Evolutionary conservation across 2,113 vertebrate genomes (phyloP).

Genomic region (Tauraco erythrolophus): DNA sequence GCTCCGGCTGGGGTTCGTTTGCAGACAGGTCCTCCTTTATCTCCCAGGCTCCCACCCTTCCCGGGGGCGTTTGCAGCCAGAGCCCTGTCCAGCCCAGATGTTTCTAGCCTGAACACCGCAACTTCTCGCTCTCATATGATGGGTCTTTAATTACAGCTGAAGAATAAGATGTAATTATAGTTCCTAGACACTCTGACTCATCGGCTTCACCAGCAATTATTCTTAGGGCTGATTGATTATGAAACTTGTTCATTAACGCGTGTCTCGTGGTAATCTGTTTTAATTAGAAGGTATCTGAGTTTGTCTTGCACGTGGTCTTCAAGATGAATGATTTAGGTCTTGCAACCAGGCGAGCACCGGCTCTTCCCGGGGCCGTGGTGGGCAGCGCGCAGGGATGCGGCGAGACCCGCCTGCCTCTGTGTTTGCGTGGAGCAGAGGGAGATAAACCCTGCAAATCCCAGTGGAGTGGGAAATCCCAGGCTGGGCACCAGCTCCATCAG

Average conservation of each 20-base stretch:
- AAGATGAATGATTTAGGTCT: not conserved
- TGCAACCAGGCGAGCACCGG: rapidly evolving
- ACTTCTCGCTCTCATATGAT: not conserved
- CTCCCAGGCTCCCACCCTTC: not conserved
- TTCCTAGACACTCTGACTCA: conserved; percentile 53
- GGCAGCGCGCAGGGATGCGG: not conserved
- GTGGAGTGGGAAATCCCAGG: not conserved
- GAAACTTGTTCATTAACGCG: conserved; percentile 34
- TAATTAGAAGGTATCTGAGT: conserved; percentile 31
- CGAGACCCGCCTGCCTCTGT: not conserved
- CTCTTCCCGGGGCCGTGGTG: rapidly evolving
- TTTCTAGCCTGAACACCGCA: not conserved
- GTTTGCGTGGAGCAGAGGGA: rapidly evolving
- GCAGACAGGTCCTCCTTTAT: not conserved
- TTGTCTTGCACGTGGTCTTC: not conserved
- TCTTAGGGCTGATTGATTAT: conserved; percentile 39
- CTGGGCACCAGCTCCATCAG: not conserved
- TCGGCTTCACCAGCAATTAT: conserved; percentile 14
- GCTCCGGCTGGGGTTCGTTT: not conserved
- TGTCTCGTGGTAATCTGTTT: conserved; percentile 21
- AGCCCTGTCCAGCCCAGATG: rapidly evolving
- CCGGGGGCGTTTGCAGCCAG: rapidly evolving
- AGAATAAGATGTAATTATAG: not conserved
- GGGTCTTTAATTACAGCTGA: not conserved
- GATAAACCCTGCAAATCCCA: not conserved